phyloP scores from a whole-genome alignment of 2,888 invertebrate genomes.

The Chrysolina americana region DNA sequence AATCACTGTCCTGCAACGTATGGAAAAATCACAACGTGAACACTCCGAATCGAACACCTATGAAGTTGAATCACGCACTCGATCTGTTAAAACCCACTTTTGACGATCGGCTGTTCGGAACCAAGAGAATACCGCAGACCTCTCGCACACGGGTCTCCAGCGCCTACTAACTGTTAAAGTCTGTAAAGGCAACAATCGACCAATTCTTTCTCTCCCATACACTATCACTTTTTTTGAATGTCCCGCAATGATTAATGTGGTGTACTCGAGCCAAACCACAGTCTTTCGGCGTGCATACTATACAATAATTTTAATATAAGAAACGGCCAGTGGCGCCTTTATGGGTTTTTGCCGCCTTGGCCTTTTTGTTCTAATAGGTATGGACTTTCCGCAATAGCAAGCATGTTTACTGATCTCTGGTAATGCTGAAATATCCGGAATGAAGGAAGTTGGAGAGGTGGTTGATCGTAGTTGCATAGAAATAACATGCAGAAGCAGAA shows the following conservation, averaged over 20 bases:
- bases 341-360: not conserved
- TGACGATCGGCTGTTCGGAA: conserved; percentile 23
- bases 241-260: conserved; percentile 42
- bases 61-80: not conserved
- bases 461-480: too few relatives aligned
- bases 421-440: too few relatives aligned
- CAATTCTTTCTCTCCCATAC: conserved; percentile 41
- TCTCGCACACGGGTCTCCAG: conserved; percentile 24
- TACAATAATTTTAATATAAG: conserved; percentile 23
- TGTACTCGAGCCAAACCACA: conserved; percentile 35
- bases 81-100: conserved; percentile 2
- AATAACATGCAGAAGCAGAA: too few relatives aligned
- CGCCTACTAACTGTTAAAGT: conserved; percentile 38
- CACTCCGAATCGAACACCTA: not conserved
- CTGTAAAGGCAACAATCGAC: conserved; percentile 27
- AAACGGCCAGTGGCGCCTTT: conserved; percentile 18
- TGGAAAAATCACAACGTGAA: not conserved
- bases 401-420: too few relatives aligned
- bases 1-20: not conserved
- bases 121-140: conserved; percentile 19
- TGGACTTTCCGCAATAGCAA: not conserved
- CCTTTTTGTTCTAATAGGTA: not conserved
- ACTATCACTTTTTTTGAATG: conserved; percentile 49
- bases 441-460: too few relatives aligned
- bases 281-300: conserved; percentile 22